Percentiles rank a stretch among this genome's conserved stretches.
Conservation (phyloP, 2,797 vertebrate genomes). For the Danio kyathit region DNA sequence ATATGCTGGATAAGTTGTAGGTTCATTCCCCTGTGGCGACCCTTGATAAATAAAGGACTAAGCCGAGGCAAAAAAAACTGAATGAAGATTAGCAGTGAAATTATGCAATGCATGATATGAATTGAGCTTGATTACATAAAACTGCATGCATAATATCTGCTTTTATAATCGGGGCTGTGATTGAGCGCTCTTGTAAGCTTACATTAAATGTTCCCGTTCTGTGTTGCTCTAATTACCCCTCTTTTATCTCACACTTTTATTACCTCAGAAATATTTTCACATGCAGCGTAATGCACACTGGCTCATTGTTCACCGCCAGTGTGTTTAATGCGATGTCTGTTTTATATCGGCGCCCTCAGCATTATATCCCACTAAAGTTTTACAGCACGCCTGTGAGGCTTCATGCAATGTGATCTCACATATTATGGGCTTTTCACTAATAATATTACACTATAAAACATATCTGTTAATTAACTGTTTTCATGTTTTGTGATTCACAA, state of each 20-base stretch:
- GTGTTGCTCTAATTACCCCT: constrained; percentile 39
- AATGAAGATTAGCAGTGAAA: not conserved
- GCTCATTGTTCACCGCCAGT: constrained; percentile 16
- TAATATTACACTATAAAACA: too few species aligned
- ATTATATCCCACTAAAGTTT: constrained; percentile 36
- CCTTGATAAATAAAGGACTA: too few species aligned
- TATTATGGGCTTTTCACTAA: not conserved
- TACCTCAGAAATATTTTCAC: constrained; percentile 42
- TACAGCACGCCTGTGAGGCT: constrained; percentile 9
- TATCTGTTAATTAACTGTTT: too few species aligned
- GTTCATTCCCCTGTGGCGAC: too few species aligned
- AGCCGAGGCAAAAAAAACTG: too few species aligned
- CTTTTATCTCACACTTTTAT: constrained; percentile 31
- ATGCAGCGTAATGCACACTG: not conserved
- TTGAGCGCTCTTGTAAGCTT: constrained; percentile 16
- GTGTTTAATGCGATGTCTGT: constrained; percentile 28
- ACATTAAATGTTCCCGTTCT: constrained; percentile 18
- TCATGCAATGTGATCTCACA: constrained; percentile 28
- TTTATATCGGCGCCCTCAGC: constrained; percentile 21
- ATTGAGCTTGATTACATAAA: constrained; percentile 11
- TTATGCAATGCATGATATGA: constrained; percentile 12
- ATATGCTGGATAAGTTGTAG: too few species aligned
- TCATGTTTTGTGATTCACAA: too few species aligned
- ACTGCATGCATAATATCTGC: constrained; percentile 2
- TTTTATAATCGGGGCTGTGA: constrained; percentile 23